These are phyloP conservation scores for Achroia grisella DNA, from an alignment of 1,140 invertebrate species.

Conservation along the genomic window DNA sequence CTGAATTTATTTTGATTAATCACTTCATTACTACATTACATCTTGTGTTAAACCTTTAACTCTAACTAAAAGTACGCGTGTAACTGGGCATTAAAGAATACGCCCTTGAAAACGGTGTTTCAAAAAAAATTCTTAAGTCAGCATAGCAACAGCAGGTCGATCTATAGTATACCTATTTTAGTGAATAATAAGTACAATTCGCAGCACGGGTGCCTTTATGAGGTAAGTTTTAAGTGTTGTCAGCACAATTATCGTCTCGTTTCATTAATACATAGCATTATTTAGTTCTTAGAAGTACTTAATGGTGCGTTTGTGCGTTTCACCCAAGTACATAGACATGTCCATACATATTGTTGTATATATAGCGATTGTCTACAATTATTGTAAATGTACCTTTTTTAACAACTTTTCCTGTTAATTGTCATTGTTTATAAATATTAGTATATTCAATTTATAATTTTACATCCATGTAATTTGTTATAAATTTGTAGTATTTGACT, in stretches of 20 bases:
- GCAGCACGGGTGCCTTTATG: conserved; percentile 46
- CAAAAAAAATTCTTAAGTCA: conserved; percentile 63
- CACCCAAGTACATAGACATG: background rate
- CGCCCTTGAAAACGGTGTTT: conserved; percentile 64
- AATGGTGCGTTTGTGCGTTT: conserved; percentile 5
- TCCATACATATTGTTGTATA: background rate
- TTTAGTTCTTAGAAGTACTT: background rate
- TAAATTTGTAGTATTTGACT: no score
- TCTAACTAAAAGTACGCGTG: conserved; percentile 25
- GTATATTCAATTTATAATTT: no score
- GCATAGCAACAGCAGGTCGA: conserved; percentile 65
- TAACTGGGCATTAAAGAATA: conserved; percentile 29
- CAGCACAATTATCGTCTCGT: no score
- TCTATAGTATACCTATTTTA: conserved; percentile 41
- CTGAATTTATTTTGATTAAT: conserved; percentile 18
- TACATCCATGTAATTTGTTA: no score
- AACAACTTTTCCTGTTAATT: no score
- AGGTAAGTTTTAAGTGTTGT: conserved; percentile 30
- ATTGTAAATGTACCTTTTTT: no score
- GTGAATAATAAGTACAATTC: conserved; percentile 28
- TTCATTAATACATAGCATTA: no score
- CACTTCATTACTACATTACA: conserved; percentile 12
- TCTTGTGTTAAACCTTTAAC: conserved; percentile 15
- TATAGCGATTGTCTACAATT: background rate
- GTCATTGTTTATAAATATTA: no score